Evolutionary conservation across 2,113 vertebrate genomes (phyloP).

Genomic region (Poecile atricapillus): DNA sequence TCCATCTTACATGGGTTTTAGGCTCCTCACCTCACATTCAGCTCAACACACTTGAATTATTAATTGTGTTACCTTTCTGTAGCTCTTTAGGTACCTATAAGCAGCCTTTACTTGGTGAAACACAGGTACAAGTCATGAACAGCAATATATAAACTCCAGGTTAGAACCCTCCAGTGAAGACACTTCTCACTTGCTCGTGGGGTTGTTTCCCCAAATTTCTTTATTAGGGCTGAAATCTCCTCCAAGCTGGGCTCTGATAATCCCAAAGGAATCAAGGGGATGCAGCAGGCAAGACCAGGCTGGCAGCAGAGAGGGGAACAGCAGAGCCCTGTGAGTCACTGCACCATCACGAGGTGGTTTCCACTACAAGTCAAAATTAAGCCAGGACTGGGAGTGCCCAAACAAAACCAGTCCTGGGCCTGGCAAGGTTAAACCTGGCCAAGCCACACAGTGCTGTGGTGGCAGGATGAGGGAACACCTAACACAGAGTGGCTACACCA

Average conservation of each 20-base stretch:
- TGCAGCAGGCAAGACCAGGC: background rate
- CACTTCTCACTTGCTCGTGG: background rate
- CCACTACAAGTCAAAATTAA: background rate
- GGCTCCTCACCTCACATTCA: background rate
- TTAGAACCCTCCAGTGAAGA: background rate
- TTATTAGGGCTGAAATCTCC: background rate
- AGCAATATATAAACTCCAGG: background rate
- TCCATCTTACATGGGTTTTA: rapidly evolving
- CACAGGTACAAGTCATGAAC: background rate
- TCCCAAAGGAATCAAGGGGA: background rate
- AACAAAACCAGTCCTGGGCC: background rate
- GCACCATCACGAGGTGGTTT: background rate
- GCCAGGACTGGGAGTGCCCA: background rate
- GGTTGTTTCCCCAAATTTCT: background rate
- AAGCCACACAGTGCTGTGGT: background rate
- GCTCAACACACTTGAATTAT: background rate
- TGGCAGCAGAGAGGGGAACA: background rate
- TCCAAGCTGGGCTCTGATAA: background rate
- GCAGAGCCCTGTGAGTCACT: background rate
- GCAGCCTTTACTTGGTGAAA: background rate
- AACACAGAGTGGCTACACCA: background rate
- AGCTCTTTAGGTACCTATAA: background rate
- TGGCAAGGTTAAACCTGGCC: background rate
- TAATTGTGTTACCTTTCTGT: background rate
- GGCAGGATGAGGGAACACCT: background rate